phyloP scores from a whole-genome alignment of 2,797 vertebrate genomes.

The Tympanoctomys barrerae region DNA sequence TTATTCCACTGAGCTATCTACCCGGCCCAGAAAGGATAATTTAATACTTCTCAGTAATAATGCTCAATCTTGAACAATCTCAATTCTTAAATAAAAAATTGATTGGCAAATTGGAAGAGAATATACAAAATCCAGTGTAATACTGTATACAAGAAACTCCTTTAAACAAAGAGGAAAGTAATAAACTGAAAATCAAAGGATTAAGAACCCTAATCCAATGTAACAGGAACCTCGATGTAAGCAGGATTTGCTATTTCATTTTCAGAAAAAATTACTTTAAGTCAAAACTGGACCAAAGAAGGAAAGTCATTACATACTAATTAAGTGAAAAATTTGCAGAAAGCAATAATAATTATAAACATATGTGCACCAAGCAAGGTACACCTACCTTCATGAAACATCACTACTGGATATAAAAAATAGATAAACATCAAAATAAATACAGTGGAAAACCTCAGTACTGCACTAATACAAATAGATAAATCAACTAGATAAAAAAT shows the following conservation, averaged over 20 bases:
- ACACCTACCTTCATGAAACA: neutral
- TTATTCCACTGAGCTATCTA: too few relatives aligned
- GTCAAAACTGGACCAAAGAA: neutral
- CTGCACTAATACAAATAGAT: neutral
- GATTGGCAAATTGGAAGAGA: neutral
- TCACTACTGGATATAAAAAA: neutral
- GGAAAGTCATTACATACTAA: neutral
- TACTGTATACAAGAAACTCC: neutral
- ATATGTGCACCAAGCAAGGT: neutral
- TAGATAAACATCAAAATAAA: neutral
- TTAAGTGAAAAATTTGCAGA: neutral
- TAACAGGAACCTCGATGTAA: neutral
- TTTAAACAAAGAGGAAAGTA: neutral
- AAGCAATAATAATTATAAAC: neutral
- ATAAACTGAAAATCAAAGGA: neutral
- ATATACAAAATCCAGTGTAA: neutral
- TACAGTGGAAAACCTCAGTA: neutral
- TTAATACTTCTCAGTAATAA: neutral
- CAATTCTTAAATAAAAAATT: neutral
- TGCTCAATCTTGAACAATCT: neutral
- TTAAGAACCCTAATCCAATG: neutral
- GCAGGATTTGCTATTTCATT: neutral
- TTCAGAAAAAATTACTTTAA: neutral
- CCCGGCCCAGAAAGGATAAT: neutral
- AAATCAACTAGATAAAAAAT: neutral